Evolutionary conservation across 2,113 vertebrate genomes (phyloP), one percentile per base, ranked within the genome.

Genomic region (Grantiella picta): DNA sequence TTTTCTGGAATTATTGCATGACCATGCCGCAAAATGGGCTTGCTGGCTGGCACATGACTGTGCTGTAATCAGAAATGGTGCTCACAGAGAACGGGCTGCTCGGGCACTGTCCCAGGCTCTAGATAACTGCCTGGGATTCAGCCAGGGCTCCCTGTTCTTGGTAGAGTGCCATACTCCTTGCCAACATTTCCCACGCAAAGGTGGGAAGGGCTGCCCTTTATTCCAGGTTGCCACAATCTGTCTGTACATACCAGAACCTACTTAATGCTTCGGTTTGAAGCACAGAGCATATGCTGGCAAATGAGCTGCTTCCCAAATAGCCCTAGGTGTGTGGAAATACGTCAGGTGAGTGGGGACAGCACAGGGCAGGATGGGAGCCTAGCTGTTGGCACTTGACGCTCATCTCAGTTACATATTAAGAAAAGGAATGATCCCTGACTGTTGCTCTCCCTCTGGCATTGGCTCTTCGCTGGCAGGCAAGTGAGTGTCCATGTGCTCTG

Each of bases 181-280:
- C 95, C 90, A 95, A 6, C 70, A 24, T 52, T 70, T 88, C 94
- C 96, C 89, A 96, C 52, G 29, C 89, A 85, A 63, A 82, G 68
- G 88, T 91, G 85, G 75, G 90, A 64, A 93, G 65, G 64, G 45
- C 78, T 85, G 91, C 81, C 89, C 89, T 92, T 77, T 60, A 11
- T 65, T 84, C 68, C 86, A 85, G 88, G 88, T 78, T 86, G 83
- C 60, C 65, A 56, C 72, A 78, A 72, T 42, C 85, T 94, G 91
- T 47, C 63, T 88, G 57, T 13, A 9, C 3, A 0, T 72, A 60
- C n/a, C n/a, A 13, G 89, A 76, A 61, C 71, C 64, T 70, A 24
- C 84, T 61, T 87, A 76, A 45, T 13, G 1, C 73, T 75, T 82
- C 3, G 0, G 11, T 70, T 40, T 60, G 82, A 95, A 49, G 90